phyloP scores from a whole-genome alignment of 2,797 vertebrate species.

The Glossophaga mutica region DNA sequence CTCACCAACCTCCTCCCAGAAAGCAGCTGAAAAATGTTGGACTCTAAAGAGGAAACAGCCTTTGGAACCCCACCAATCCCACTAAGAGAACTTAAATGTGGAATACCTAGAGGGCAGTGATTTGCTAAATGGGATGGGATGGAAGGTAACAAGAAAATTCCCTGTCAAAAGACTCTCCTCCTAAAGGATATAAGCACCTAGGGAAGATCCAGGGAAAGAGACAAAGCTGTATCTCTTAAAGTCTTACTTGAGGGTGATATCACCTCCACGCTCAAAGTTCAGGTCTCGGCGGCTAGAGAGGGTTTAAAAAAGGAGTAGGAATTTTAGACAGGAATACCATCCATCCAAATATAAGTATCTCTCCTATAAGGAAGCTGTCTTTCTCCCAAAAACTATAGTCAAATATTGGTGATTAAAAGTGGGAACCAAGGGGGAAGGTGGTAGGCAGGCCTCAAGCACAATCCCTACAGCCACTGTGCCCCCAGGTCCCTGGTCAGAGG shows the following conservation, averaged over 20 bases:
- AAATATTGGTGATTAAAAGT: neutral
- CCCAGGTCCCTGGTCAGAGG: neutral
- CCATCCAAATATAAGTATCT: neutral
- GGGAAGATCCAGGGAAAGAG: neutral
- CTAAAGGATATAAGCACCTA: neutral
- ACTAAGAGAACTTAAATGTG: neutral
- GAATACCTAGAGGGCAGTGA: neutral
- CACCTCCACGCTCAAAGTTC: constrained; percentile 87
- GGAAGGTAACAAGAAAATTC: neutral
- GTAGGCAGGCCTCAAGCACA: neutral
- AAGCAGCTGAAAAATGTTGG: neutral
- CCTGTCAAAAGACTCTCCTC: neutral
- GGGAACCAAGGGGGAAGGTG: neutral
- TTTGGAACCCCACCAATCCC: neutral
- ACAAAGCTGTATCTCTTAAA: neutral
- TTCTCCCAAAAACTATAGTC: neutral
- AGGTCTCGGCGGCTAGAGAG: constrained; percentile 89
- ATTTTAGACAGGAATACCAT: neutral
- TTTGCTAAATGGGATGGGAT: neutral
- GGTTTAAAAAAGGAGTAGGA: neutral
- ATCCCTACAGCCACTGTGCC: neutral
- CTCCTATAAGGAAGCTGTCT: neutral
- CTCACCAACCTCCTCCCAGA: neutral
- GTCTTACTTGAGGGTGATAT: constrained; percentile 88
- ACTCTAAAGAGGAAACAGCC: neutral